Percentiles rank a stretch among this genome's conserved stretches.
Conservation (phyloP, 1,140 invertebrate species). For the Acromyrmex charruanus region DNA sequence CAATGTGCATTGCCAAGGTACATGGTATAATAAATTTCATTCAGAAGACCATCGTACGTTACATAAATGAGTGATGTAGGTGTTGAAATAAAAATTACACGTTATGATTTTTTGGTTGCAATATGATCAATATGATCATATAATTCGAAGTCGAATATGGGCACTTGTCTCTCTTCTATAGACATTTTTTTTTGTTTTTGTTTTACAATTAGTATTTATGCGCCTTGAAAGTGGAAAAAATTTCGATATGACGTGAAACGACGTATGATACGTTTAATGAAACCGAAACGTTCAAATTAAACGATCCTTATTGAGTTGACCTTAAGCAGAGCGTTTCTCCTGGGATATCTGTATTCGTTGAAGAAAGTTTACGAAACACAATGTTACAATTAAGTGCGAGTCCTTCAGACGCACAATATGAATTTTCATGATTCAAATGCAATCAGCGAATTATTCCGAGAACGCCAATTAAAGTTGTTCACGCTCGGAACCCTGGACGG, state of each 20-base stretch:
- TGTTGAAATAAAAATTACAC: constrained; percentile 38
- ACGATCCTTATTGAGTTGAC: constrained; percentile 1
- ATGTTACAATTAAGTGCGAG: constrained; percentile 8
- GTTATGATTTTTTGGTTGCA: constrained; percentile 10
- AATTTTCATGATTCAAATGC: constrained; percentile 70
- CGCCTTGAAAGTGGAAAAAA: constrained; percentile 27
- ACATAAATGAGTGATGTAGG: constrained; percentile 39
- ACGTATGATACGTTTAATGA: background rate
- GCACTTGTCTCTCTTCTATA: background rate
- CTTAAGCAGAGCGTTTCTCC: constrained; percentile 32
- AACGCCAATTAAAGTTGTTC: constrained; percentile 71
- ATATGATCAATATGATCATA: constrained; percentile 27
- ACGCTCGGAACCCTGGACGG: constrained; percentile 64
- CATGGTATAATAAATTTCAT: constrained; percentile 29
- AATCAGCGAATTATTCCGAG: constrained; percentile 65
- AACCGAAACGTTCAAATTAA: constrained; percentile 28
- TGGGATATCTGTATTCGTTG: background rate
- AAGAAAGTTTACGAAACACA: constrained; percentile 17
- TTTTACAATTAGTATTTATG: constrained; percentile 30
- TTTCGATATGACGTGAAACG: background rate
- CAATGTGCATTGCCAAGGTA: background rate
- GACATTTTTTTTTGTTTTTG: background rate
- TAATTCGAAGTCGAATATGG: constrained; percentile 12
- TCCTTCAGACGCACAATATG: constrained; percentile 54
- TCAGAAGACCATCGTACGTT: constrained; percentile 12